Evolutionary conservation across 1,140 invertebrate species (phyloP).

Genomic region (Apolygus lucorum): DNA sequence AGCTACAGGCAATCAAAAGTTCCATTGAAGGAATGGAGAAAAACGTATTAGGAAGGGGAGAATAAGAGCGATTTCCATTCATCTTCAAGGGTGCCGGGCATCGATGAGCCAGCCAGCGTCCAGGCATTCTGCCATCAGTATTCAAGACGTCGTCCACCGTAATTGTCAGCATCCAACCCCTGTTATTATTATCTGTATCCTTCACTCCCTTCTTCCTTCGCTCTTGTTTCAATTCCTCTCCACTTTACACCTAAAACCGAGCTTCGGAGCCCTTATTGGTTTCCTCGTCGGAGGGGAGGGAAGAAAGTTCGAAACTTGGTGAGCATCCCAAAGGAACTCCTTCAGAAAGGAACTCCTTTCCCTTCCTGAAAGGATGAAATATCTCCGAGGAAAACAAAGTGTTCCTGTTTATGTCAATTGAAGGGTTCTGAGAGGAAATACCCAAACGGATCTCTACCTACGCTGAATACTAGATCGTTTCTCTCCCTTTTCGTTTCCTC

Average conservation of each 20-base stretch:
- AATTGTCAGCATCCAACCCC: constrained; percentile 12
- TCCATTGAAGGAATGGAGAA: not conserved
- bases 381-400: not conserved
- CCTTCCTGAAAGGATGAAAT: not conserved
- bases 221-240: constrained; percentile 7
- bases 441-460: too few species aligned
- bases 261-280: not conserved
- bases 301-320: not conserved
- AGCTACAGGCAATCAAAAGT: too few species aligned
- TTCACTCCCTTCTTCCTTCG: not conserved
- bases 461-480: too few species aligned
- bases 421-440: too few species aligned
- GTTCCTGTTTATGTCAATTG: not conserved
- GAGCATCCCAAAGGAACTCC: not conserved
- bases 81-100: not conserved
- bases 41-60: not conserved
- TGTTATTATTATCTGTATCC: constrained; percentile 15
- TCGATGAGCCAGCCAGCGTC: not conserved
- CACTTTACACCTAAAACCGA: constrained; percentile 3
- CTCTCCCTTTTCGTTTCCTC: too few species aligned
- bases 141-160: not conserved
- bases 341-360: not conserved
- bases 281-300: not conserved
- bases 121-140: not conserved
- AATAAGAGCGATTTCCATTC: constrained; percentile 2